Evolutionary conservation across 2,797 vertebrate genomes (phyloP), one percentile per base, ranked within the genome.

Genomic region (Halcyon chelicuti): DNA sequence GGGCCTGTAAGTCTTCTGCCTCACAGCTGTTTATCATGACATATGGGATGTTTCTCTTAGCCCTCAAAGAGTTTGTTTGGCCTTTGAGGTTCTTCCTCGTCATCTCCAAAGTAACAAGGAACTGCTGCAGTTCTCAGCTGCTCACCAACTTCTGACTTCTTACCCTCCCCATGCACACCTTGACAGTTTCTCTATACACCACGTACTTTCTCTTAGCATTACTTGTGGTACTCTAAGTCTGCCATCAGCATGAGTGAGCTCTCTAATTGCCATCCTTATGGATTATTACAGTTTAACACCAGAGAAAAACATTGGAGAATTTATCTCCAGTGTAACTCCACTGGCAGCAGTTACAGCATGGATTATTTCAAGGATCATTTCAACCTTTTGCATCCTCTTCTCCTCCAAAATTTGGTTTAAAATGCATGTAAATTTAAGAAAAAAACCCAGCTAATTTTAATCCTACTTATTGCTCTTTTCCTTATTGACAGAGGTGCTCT

Each of bases 41-140:
- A 8, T 57, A 25, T 25, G 12, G 42, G 42, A 63, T 55, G 28
- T 90, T 88, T 76, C 55, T 58, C 66, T 66, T 55, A 82, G 15
- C 62, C 52, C 62, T 68, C 37, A 46, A 68, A 91, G 51, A 42
- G 84, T 90, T 86, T 63, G 39, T 18, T 61, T 88, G 73, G n/a
- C 61, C 28, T 81, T 72, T 0, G 5, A 73, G 31, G 35, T 57
- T 76, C 77, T 52, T 88, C 46, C 58, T 87, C 67, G 71, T 46
- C 42, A 29, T n/a, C 58, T 55, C 54, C n/a, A 29, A 40, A 62
- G 65, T 93, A 72, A 83, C 39, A 66, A 71, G 40, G 61, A 83
- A 96, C 37, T 88, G 86, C 31, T 52, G 31, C 57, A 90, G 84
- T 75, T 94, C 88, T 92, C 79, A 86, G 51, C 87, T 95, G 67